A percentile compares a stretch with the other conserved stretches of the same genome.
These are phyloP conservation scores for Strigamia crassipes DNA, from an alignment of 2,888 invertebrate species.

Conservation along the genomic window DNA sequence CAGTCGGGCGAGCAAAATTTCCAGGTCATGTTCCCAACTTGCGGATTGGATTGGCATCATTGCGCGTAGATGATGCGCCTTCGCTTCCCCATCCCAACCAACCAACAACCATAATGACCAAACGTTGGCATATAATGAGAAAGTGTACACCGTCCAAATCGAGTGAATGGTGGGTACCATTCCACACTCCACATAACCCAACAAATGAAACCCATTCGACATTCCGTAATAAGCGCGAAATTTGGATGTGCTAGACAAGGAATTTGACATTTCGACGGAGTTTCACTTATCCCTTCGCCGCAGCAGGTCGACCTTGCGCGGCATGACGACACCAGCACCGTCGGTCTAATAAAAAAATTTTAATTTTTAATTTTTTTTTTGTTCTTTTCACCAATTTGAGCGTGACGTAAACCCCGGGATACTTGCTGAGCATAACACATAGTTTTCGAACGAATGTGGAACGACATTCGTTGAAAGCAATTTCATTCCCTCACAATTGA, in stretches of 20 bases:
- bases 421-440: neutral
- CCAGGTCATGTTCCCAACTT: neutral
- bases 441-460: neutral
- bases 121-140: neutral
- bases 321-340: too few relatives aligned
- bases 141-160: neutral
- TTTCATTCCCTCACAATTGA: neutral
- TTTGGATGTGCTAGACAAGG: too few relatives aligned
- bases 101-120: too few relatives aligned
- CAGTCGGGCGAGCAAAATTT: neutral
- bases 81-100: too few relatives aligned
- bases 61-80: neutral
- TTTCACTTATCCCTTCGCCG: too few relatives aligned
- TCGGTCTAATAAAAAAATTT: too few relatives aligned
- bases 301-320: too few relatives aligned
- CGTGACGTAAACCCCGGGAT: neutral
- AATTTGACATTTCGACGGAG: too few relatives aligned
- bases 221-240: too few relatives aligned
- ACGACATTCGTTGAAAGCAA: neutral
- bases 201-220: neutral
- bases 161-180: neutral
- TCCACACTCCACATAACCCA: neutral
- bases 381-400: too few relatives aligned
- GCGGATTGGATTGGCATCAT: constrained; percentile 10
- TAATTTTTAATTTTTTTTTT: too few relatives aligned